phyloP scores from a whole-genome alignment of 2,113 vertebrate species.

The Nesoenas mayeri region DNA sequence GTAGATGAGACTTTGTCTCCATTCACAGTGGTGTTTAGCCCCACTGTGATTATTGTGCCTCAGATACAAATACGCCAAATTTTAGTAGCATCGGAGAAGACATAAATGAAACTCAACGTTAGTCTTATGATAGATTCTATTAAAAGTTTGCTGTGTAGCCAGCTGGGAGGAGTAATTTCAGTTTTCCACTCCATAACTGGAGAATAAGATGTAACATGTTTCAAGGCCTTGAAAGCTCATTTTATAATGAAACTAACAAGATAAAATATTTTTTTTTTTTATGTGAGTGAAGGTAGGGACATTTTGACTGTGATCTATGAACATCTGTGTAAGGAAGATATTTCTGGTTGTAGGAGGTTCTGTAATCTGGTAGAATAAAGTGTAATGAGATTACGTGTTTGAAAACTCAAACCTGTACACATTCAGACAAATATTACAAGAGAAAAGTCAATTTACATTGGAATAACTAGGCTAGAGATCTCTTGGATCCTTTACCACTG shows the following conservation, averaged over 20 bases:
- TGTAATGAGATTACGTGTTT: neutral
- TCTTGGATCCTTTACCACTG: constrained; percentile 35
- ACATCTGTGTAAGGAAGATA: neutral
- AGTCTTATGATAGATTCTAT: neutral
- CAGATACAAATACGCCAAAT: neutral
- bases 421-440: constrained; percentile 46
- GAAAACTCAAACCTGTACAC: constrained; percentile 12
- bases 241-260: constrained; percentile 28
- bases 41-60: neutral
- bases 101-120: neutral
- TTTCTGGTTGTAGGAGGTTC: neutral
- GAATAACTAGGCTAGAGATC: constrained; percentile 28
- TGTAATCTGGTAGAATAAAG: constrained; percentile 7
- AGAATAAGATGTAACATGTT: neutral
- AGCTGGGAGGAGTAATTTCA: neutral
- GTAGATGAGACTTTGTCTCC: constrained; percentile 1
- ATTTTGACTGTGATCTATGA: neutral
- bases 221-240: constrained; percentile 2
- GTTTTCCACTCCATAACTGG: neutral
- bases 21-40: neutral
- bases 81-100: neutral
- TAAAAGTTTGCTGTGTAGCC: neutral
- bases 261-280: neutral
- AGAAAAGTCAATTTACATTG: constrained; percentile 44
- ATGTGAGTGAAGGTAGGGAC: neutral